Evolutionary conservation across 2,113 vertebrate species (phyloP).

Genomic region (Onychostoma macrolepis): DNA sequence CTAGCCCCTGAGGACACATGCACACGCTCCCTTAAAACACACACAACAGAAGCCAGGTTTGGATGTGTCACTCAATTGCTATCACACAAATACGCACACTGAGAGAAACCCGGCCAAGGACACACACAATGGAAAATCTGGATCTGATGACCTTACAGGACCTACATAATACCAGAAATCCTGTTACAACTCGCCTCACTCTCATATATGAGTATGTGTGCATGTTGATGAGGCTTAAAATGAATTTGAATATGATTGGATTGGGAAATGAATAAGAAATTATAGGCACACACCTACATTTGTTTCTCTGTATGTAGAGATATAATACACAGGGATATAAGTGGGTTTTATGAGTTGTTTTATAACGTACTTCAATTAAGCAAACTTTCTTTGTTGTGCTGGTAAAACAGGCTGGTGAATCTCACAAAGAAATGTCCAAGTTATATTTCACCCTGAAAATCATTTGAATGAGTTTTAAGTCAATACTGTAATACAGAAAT

Average conservation of each 20-base stretch:
- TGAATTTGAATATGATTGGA: neutral
- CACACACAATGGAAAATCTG: slow-evolving; percentile 5
- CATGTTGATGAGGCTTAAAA: neutral
- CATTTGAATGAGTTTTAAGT: neutral
- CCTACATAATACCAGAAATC: slow-evolving; percentile 6
- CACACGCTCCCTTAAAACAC: slow-evolving; percentile 24
- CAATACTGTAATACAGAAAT: neutral
- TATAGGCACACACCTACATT: neutral
- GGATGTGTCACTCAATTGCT: slow-evolving; percentile 23
- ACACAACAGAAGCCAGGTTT: slow-evolving; percentile 25
- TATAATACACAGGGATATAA: neutral
- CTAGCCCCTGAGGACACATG: slow-evolving; percentile 42
- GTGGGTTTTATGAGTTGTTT: neutral
- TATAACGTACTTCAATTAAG: neutral
- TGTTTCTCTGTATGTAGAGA: neutral
- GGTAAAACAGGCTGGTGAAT: neutral
- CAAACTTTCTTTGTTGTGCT: neutral
- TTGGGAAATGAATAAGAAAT: neutral
- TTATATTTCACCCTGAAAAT: neutral
- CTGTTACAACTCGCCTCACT: neutral
- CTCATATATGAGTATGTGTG: neutral
- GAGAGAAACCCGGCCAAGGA: neutral
- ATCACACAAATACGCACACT: neutral
- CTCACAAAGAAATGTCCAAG: neutral
- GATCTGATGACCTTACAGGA: slow-evolving; percentile 16